Conservation (phyloP, 2,888 invertebrate species). For the Philereme vetulata region DNA sequence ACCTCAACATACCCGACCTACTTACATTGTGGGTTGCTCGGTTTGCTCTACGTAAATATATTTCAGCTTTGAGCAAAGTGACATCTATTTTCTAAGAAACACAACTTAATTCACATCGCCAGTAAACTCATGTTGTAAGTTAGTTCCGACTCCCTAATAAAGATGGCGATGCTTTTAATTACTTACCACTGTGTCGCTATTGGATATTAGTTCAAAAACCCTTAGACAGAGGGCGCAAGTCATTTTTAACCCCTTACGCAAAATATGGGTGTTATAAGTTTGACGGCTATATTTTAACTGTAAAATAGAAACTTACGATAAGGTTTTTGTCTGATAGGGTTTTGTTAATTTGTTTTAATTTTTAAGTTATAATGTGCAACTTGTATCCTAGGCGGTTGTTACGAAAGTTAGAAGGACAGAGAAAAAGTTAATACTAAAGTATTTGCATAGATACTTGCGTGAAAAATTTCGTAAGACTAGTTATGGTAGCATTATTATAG, state of each 20-base stretch:
- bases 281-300: no score
- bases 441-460: conserved; percentile 5
- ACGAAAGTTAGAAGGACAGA: no score
- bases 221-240: conserved; percentile 10
- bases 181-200: background rate
- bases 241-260: background rate
- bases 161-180: conserved; percentile 21
- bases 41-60: background rate
- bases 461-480: background rate
- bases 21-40: background rate
- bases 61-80: background rate
- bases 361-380: no score
- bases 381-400: no score
- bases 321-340: no score
- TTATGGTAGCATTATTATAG: conserved; percentile 3
- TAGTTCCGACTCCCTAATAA: conserved; percentile 6
- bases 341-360: no score
- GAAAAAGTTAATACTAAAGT: background rate
- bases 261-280: no score
- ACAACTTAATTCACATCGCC: background rate
- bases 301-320: no score
- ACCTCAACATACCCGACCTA: background rate
- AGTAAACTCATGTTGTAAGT: background rate
- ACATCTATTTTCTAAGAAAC: background rate
- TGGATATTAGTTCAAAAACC: background rate